Evolutionary conservation across 2,797 vertebrate species (phyloP).

Genomic region (Iguana delicatissima): DNA sequence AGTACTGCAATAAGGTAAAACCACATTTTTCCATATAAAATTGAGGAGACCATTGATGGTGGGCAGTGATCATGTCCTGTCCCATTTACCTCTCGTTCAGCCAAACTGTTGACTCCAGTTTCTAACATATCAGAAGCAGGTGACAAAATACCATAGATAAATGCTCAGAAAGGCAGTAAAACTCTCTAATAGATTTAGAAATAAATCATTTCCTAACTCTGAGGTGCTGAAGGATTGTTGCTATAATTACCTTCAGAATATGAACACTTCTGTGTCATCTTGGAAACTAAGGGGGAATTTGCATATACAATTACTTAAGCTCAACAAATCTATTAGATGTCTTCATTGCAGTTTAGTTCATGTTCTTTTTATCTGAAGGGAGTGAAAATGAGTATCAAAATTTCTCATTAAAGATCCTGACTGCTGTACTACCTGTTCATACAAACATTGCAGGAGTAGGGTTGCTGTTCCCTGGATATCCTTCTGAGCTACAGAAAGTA

Average conservation of each 20-base stretch:
- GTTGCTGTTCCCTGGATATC: background rate
- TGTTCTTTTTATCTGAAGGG: background rate
- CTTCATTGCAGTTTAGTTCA: background rate
- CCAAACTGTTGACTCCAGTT: background rate
- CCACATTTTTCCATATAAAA: background rate
- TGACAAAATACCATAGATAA: background rate
- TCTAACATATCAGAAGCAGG: accelerated
- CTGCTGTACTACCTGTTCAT: background rate
- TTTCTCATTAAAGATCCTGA: background rate
- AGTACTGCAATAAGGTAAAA: constrained; percentile 93
- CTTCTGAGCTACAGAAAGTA: background rate
- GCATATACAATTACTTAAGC: background rate
- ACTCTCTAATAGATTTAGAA: background rate
- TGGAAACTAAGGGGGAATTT: background rate
- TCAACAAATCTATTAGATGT: background rate
- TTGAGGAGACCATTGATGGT: background rate
- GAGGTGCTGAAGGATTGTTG: background rate
- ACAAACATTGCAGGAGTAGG: background rate
- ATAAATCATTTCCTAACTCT: background rate
- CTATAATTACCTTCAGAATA: background rate
- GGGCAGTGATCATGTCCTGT: background rate
- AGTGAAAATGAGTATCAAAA: background rate
- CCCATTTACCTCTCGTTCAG: accelerated
- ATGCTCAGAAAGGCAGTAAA: background rate
- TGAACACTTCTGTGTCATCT: background rate